phyloP scores from a whole-genome alignment of 2,797 vertebrate genomes.

The Serranus cabrilla region DNA sequence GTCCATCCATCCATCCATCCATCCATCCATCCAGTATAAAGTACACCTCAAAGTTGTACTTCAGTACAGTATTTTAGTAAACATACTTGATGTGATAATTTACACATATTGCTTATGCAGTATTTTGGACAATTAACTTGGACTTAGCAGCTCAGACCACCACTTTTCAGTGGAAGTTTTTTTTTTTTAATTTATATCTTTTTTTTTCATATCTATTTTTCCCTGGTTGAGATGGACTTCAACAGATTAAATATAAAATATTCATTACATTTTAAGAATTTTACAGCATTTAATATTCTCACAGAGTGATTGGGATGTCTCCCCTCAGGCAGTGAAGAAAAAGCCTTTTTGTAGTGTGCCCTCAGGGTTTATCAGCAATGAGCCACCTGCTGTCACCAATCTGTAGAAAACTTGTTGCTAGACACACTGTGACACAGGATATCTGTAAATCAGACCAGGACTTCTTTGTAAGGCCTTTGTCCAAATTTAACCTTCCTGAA shows the following conservation, averaged over 20 bases:
- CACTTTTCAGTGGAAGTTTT: not conserved
- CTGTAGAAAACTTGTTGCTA: constrained; percentile 14
- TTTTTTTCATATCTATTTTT: too few relatives aligned
- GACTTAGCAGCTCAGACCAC: not conserved
- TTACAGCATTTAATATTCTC: too few relatives aligned
- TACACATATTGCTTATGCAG: too few relatives aligned
- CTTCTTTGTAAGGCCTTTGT: constrained; percentile 26
- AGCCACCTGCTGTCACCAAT: constrained; percentile 33
- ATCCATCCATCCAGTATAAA: too few relatives aligned
- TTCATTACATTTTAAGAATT: too few relatives aligned
- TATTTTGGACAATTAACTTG: not conserved
- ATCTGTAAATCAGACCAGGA: constrained; percentile 27
- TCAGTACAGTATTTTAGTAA: too few relatives aligned
- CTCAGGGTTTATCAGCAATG: constrained; percentile 5
- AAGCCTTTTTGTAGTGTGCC: not conserved
- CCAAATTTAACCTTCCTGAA: constrained; percentile 29
- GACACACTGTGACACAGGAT: constrained; percentile 49
- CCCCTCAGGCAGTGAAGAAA: constrained; percentile 4
- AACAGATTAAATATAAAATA: not conserved
- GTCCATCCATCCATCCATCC: too few relatives aligned
- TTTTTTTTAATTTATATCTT: too few relatives aligned
- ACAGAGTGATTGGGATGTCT: not conserved
- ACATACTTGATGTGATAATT: too few relatives aligned
- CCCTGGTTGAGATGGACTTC: not conserved
- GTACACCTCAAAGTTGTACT: too few relatives aligned